These are phyloP conservation scores for Uropsilus gracilis DNA, from an alignment of 2,113 vertebrate genomes.

Conservation along the genomic window DNA sequence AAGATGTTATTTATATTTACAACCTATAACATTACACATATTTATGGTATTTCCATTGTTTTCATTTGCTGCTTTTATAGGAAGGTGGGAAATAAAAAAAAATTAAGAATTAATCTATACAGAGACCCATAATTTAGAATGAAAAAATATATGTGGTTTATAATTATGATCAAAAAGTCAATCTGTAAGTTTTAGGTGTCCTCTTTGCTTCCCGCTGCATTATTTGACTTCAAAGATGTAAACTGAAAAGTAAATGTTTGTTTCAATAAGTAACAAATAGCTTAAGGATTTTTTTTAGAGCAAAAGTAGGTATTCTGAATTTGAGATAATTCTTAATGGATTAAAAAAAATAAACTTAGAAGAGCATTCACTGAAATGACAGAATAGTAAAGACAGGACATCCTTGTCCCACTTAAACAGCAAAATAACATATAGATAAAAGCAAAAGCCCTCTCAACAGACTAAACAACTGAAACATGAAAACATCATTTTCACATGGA, in stretches of 20 bases:
- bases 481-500: no score
- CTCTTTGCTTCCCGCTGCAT: not conserved
- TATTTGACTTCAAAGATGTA: conserved; percentile 18
- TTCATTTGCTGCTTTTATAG: conserved; percentile 83
- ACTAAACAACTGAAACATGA: no score
- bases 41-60: conserved; percentile 84
- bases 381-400: no score
- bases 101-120: conserved; percentile 78
- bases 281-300: not conserved
- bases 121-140: conserved; percentile 47
- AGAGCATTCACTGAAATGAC: no score
- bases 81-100: conserved; percentile 74
- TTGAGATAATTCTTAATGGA: not conserved
- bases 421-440: no score
- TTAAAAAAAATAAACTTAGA: not conserved
- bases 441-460: no score
- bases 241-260: not conserved
- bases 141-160: not conserved
- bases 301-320: not conserved
- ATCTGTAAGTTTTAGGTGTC: not conserved
- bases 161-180: not conserved
- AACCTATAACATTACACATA: conserved; percentile 78
- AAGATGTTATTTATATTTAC: conserved; percentile 85
- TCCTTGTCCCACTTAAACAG: no score
- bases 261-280: not conserved